A percentile compares a stretch with the other conserved stretches of the same genome.
phyloP scores from a whole-genome alignment of 2,888 invertebrate genomes.

The Adelognathus sp. region DNA sequence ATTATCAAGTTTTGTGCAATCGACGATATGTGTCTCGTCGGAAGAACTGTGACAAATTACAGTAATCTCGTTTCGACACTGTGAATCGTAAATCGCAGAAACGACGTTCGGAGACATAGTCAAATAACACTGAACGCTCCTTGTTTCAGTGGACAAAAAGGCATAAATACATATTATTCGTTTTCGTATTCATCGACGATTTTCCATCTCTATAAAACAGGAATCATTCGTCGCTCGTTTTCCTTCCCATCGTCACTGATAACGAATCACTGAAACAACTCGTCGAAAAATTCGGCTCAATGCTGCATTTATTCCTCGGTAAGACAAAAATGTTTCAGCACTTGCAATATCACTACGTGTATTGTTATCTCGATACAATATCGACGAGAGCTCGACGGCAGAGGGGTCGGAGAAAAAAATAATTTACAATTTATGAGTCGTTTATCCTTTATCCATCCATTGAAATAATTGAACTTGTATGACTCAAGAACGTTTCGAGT shows the following conservation, averaged over 20 bases:
- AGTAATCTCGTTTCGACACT: constrained; percentile 3
- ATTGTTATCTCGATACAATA: constrained; percentile 14
- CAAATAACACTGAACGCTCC: constrained; percentile 37
- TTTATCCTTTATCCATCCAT: too few relatives aligned
- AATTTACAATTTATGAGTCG: constrained; percentile 61
- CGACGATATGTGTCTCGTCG: constrained; percentile 54
- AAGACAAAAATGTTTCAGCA: constrained; percentile 41
- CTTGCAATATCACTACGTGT: constrained; percentile 49
- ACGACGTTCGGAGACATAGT: background rate
- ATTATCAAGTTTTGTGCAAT: constrained; percentile 32
- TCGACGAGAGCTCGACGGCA: background rate
- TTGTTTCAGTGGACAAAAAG: constrained; percentile 44
- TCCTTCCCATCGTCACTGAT: background rate
- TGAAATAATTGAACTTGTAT: too few relatives aligned
- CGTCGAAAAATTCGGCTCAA: background rate
- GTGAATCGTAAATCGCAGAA: constrained; percentile 6
- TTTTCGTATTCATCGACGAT: constrained; percentile 2
- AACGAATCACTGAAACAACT: constrained; percentile 18
- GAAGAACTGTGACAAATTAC: constrained; percentile 48
- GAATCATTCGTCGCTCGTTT: constrained; percentile 14
- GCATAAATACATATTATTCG: constrained; percentile 6
- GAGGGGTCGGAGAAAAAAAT: constrained; percentile 41
- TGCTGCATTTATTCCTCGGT: constrained; percentile 36
- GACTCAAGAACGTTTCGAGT: too few relatives aligned
- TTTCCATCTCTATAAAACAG: constrained; percentile 20